Evolutionary conservation across 1,140 invertebrate species (phyloP).

Genomic region (Papilio polytes): DNA sequence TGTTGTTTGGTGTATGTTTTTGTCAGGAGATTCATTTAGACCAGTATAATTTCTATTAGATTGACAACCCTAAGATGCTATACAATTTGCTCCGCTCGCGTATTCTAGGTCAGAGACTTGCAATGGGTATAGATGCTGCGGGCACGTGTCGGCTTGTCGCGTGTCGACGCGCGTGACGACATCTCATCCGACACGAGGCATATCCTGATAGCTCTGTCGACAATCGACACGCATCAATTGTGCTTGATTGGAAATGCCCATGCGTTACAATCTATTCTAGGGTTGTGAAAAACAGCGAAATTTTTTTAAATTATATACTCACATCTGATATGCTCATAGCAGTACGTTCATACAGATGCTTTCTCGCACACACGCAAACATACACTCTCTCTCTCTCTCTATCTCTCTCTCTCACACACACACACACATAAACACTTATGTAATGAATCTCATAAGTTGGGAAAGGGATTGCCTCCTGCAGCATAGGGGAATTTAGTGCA

Average conservation of each 20-base stretch:
- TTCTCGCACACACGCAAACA: too few species aligned
- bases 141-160: slow-evolving; percentile 3
- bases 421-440: too few species aligned
- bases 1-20: too few species aligned
- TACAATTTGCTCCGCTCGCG: neutral
- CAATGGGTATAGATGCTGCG: neutral
- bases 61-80: neutral
- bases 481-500: too few species aligned
- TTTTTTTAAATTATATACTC: too few species aligned
- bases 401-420: too few species aligned
- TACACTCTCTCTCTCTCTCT: too few species aligned
- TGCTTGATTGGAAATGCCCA: slow-evolving; percentile 10
- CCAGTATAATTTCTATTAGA: neutral
- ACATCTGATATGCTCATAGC: too few species aligned
- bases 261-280: neutral
- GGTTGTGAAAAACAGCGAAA: neutral
- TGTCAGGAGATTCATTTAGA: neutral
- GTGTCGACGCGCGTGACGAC: slow-evolving; percentile 15
- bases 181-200: slow-evolving; percentile 1
- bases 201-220: neutral
- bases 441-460: too few species aligned
- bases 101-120: slow-evolving; percentile 9
- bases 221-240: slow-evolving; percentile 5
- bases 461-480: too few species aligned
- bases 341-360: too few species aligned